phyloP scores from a whole-genome alignment of 2,113 vertebrate species.

The Agapornis roseicollis region DNA sequence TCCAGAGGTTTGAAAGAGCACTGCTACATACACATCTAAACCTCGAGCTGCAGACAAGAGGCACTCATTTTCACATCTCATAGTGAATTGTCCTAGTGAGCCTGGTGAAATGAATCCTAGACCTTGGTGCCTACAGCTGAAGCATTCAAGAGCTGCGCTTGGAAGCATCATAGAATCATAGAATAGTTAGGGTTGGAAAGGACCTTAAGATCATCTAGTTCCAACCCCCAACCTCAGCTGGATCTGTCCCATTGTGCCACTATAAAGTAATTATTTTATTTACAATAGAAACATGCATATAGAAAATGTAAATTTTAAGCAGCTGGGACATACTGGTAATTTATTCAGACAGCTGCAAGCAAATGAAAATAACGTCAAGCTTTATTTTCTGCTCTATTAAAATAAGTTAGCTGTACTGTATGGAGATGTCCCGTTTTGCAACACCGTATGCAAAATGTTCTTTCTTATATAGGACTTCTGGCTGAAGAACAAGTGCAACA shows the following conservation, averaged over 20 bases:
- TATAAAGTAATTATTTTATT: not conserved
- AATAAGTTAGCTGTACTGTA: not conserved
- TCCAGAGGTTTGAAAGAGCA: not conserved
- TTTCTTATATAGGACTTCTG: not conserved
- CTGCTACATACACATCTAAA: not conserved
- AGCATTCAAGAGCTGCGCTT: not conserved
- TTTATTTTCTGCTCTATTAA: not conserved
- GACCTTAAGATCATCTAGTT: no score
- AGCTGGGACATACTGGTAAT: not conserved
- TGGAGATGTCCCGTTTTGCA: not conserved
- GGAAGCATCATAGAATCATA: not conserved
- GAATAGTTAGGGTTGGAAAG: no score
- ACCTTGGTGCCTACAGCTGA: not conserved
- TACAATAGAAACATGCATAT: not conserved
- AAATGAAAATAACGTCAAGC: not conserved
- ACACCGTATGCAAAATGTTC: not conserved
- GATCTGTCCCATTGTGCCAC: not conserved
- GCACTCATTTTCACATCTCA: not conserved
- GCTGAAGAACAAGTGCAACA: constrained; percentile 28
- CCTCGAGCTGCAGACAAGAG: accelerated
- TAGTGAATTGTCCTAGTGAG: not conserved
- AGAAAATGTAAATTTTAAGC: not conserved
- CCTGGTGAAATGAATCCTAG: not conserved
- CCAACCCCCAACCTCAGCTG: not conserved
- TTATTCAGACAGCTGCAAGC: not conserved